Base-by-base conservation (phyloP, 2,888 invertebrate genomes). In the Scrobipalpa atriplicella region DNA sequence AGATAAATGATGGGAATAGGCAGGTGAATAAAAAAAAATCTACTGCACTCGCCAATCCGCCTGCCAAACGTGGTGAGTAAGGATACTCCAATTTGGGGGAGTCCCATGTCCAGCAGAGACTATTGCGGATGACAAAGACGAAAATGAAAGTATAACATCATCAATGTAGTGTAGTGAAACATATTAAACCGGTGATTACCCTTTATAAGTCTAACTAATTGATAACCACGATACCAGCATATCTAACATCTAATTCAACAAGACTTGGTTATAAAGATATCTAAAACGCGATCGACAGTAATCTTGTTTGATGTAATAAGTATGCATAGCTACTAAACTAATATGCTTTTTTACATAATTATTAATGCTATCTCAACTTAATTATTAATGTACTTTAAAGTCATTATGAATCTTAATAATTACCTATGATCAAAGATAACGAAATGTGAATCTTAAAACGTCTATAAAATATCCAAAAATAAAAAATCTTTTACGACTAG, bases 221-320 rank as follows among this genome's bases (percentile, higher is more conserved):
- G 77, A 78, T 75, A 76, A 75, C 9, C 58, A 80, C 79, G 79
- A 77, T 73, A 77, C 82, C 80, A 75, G 81, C 81, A 76, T 82
- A 75, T 75, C 79, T 62, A 19, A 52, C 19, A 21, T 21, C 47
- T 21, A 65, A 52, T 62, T 52, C 64, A 67, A 67, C 63, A 39
- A 64, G 64, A 51, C 62, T 41, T 70, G 67, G 66, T 61, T 16
- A 61, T 61, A 11, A 61, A 41, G 61, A 61, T 61, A 39, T 61
- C 61, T 41, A 47, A 7, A 58, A 36, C 58, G 58, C 11, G 1
- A 21, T 29, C 36, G 29, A 9, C 0, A n/a, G 6, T 56, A 36
- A n/a, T 36, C 18, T 56, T 18, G 13, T n/a, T 56, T 56, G 29
- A 43, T 43, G 47, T 47, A 47, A 47, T 47, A 47, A 47, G 16